Percentiles rank a stretch among this genome's conserved stretches.
Conservation (phyloP, 2,113 vertebrate genomes). For the Apistogramma diplotaenia region DNA sequence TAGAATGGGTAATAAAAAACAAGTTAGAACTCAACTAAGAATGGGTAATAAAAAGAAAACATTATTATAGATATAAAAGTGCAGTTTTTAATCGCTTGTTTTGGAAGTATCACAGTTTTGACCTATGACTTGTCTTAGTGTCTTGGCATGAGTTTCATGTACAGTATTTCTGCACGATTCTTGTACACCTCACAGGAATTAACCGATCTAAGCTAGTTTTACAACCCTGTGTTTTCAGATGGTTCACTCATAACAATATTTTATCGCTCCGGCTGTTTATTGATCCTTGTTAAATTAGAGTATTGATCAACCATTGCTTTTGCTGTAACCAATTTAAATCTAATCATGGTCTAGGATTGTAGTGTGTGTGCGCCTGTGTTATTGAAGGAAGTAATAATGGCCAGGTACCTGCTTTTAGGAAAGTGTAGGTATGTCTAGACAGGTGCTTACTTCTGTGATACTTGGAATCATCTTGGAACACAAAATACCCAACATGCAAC, state of each 20-base stretch:
- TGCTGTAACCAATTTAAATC: slow-evolving; percentile 67
- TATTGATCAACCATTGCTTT: slow-evolving; percentile 65
- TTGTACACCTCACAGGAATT: slow-evolving; percentile 7
- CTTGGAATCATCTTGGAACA: neutral
- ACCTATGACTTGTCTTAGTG: neutral
- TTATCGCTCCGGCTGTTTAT: slow-evolving; percentile 55
- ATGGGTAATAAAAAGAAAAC: slow-evolving; percentile 38
- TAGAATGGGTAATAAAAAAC: slow-evolving; percentile 42
- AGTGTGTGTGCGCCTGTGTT: slow-evolving; percentile 25
- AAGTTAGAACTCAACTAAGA: slow-evolving; percentile 28
- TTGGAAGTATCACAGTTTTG: neutral
- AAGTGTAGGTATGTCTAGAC: neutral
- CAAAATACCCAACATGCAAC: neutral
- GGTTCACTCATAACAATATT: slow-evolving; percentile 62
- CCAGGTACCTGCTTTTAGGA: neutral
- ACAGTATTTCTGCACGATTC: neutral
- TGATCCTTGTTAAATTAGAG: slow-evolving; percentile 67
- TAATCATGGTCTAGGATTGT: slow-evolving; percentile 58
- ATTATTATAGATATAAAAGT: slow-evolving; percentile 23
- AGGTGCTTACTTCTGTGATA: neutral
- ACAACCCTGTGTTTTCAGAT: slow-evolving; percentile 33
- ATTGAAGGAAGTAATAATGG: slow-evolving; percentile 54
- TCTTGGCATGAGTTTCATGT: neutral
- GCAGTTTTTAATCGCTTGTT: slow-evolving; percentile 30
- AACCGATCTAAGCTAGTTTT: slow-evolving; percentile 4